phyloP scores from a whole-genome alignment of 2,797 vertebrate genomes.

The Sebastes hubbsi region DNA sequence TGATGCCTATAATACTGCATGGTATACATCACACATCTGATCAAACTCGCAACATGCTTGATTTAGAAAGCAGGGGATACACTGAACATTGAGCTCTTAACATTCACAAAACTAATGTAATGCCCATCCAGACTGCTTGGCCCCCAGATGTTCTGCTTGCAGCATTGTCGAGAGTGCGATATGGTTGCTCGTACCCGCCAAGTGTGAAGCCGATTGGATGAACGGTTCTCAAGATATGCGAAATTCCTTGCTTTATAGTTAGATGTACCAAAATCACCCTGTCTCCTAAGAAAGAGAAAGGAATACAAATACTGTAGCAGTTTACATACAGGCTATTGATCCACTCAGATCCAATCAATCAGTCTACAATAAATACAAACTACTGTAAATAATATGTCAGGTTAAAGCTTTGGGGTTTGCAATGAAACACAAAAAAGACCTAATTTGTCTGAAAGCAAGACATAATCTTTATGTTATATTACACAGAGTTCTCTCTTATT shows the following conservation, averaged over 20 bases:
- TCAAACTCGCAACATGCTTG: conserved; percentile 4
- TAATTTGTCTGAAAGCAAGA: conserved; percentile 15
- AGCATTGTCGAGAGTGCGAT: too few species aligned
- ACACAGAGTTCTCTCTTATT: conserved; percentile 27
- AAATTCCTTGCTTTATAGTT: too few species aligned
- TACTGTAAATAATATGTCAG: not conserved
- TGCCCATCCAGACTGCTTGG: too few species aligned
- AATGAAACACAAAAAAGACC: conserved; percentile 12
- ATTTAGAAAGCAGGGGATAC: not conserved
- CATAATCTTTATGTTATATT: conserved; percentile 10
- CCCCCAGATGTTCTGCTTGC: too few species aligned
- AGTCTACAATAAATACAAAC: not conserved
- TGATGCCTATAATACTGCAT: not conserved
- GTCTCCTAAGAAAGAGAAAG: conserved; percentile 7
- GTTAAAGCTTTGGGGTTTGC: conserved; percentile 14
- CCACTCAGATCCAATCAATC: conserved; percentile 2
- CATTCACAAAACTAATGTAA: conserved; percentile 16
- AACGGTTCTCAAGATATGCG: too few species aligned
- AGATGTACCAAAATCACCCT: conserved; percentile 26
- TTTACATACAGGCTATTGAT: conserved; percentile 11
- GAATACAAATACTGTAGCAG: conserved; percentile 1
- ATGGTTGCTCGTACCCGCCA: too few species aligned
- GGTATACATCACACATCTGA: not conserved
- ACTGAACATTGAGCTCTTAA: conserved; percentile 18
- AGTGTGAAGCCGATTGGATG: too few species aligned